These are phyloP conservation scores for Peromyscus leucopus DNA, from an alignment of 2,113 vertebrate genomes.

Conservation along the genomic window DNA sequence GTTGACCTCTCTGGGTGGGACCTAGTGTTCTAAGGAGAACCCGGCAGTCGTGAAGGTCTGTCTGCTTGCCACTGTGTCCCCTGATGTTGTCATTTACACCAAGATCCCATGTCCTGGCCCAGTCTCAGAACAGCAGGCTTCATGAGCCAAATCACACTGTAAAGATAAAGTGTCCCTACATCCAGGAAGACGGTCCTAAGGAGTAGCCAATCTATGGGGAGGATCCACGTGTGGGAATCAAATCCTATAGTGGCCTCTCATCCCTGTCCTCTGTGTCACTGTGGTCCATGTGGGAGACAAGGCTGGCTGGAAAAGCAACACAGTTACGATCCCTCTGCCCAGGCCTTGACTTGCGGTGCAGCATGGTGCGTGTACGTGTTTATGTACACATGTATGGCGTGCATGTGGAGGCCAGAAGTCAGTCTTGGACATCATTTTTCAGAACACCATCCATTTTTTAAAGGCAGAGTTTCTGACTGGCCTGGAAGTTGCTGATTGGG, in stretches of 20 bases:
- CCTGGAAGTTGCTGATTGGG: neutral
- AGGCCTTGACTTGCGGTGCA: accelerated
- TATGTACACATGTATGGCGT: no score
- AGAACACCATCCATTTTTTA: neutral
- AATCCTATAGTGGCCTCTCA: neutral
- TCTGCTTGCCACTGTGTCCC: neutral
- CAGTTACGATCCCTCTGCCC: accelerated
- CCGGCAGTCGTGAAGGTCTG: accelerated
- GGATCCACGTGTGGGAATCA: accelerated
- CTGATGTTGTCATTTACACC: neutral
- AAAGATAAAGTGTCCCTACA: accelerated
- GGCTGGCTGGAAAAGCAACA: neutral
- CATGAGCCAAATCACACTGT: neutral
- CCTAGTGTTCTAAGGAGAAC: neutral
- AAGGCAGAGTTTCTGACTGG: neutral
- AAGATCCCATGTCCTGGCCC: accelerated
- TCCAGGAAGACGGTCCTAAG: accelerated
- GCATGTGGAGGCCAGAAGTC: neutral
- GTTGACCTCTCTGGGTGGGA: neutral
- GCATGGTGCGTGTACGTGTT: neutral
- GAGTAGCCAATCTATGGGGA: accelerated
- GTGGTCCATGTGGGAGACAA: neutral
- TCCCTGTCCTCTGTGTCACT: neutral
- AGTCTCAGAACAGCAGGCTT: neutral
- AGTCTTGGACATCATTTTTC: neutral